Base-by-base conservation (phyloP, 2,797 vertebrate species). In the Menidia menidia region DNA sequence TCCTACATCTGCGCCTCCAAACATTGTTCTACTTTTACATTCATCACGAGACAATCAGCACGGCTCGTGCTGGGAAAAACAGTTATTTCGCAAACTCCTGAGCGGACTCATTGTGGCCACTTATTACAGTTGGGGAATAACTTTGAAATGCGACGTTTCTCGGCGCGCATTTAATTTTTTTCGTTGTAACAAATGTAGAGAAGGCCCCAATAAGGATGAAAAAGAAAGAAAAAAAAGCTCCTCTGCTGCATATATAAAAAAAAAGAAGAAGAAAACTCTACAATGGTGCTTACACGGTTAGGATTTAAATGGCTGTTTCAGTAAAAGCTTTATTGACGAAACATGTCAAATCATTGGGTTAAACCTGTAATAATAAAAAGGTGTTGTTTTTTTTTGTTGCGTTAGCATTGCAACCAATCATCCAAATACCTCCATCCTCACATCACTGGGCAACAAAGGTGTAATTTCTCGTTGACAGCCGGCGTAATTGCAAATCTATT, bases 401-500 rank as follows among this genome's bases (percentile, higher is more conserved):
- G 67, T 50, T 13, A 48, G 55, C 55, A 4, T 19, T 41, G 39
- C 50, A 45, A 10, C 42, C 52, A 45, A 31, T 75, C 60, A 60
- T 67, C 56, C n/a, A 47, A 61, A 62, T 19, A 31, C 19, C 43
- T 32, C 47, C 60, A n/a, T 69, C 41, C 30, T 52, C 51, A 45
- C 68, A 43, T 65, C 51, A 32, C 50, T 25, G 8, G 61, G 67
- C 69, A 56, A 64, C 68, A 60, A 30, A 78, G 44, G 71, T 68
- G 68, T 66, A 64, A 73, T 71, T 83, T 75, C 32, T 39, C 64
- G 67, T 72, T 57, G 64, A 74, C 80, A 73, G 68, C 48, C 25
- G 33, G 9, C 48, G 45, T 76, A 64, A 78, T 69, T 79, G 71
- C 73, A 61, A 60, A 56, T 53, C 53, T 53, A 53, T 56, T 62